Base-by-base conservation (phyloP, 2,113 vertebrate genomes). In the Chascanopsetta lugubris region DNA sequence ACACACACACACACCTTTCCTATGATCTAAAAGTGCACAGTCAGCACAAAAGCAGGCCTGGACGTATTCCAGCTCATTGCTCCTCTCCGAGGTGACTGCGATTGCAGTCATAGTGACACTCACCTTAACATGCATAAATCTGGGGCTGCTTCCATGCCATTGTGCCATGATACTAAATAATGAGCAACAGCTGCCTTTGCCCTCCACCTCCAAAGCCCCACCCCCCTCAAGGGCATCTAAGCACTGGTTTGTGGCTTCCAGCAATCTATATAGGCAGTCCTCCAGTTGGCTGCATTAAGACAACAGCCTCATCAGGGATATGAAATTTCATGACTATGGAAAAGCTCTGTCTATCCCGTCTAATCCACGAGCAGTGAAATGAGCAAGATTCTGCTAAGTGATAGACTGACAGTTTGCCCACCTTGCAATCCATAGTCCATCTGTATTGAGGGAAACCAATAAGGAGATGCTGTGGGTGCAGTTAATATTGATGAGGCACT, bases 31-130 rank as follows among this genome's bases (percentile, higher is more conserved):
- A 87, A 83, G 51, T 84, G 76, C 79, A 70, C 38, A 69, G 38
- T 87, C 85, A 84, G 88, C 84, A 82, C 38, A 81, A 81, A 81
- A 9, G 15, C 51, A 63, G 48, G 59, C 49, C 64, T 42, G 17
- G 40, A 82, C 87, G 43, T 72, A 43, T 79, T 86, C 66, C 71
- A 72, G 50, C 75, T 84, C 72, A 63, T 11, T 61, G 72, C 80
- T 64, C 64, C 11, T 18, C 60, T 22, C 34, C 22, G 74, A 72
- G 74, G 51, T 76, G 72, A 77, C 78, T 13, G 61, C 55, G 32
- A 60, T 50, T n/a, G 75, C 80, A 18, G 8, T 29, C 17, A n/a
- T n/a, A 72, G 80, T 75, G 43, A n/a, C 18, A 57, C 67, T 46
- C 45, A 50, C 46, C 13, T 5, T 32, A 63, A 60, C 76, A 65